These are phyloP conservation scores for Herminia tarsipennalis DNA, from an alignment of 2,888 invertebrate genomes.

Conservation along the genomic window DNA sequence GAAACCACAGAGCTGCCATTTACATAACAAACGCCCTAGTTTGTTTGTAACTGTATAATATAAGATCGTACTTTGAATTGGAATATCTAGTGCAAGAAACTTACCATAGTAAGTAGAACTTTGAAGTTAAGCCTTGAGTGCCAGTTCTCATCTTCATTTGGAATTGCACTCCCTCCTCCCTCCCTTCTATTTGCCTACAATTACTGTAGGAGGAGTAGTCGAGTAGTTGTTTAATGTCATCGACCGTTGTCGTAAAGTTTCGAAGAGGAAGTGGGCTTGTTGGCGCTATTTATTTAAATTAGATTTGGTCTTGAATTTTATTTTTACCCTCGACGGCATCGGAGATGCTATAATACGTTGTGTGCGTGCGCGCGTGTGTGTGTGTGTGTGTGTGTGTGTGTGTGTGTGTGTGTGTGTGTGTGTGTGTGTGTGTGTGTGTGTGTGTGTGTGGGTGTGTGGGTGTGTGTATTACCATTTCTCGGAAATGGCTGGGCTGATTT, in stretches of 20 bases:
- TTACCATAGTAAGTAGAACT: slow-evolving; percentile 29
- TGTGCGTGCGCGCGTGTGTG: too few species aligned
- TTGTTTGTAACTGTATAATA: slow-evolving; percentile 20
- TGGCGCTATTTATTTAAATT: not conserved
- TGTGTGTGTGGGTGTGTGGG: too few species aligned
- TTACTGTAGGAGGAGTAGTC: not conserved
- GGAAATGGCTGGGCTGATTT: too few species aligned
- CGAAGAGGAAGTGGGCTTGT: slow-evolving; percentile 3
- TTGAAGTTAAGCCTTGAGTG: slow-evolving; percentile 25
- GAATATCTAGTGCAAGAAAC: slow-evolving; percentile 28
- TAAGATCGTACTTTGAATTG: slow-evolving; percentile 9
- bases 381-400: too few species aligned
- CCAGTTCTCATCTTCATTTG: slow-evolving; percentile 33
- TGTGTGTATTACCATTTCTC: too few species aligned
- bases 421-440: too few species aligned
- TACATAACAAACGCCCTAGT: not conserved
- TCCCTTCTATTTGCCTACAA: not conserved
- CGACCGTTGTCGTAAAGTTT: slow-evolving; percentile 12
- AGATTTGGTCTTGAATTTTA: not conserved
- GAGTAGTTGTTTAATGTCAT: slow-evolving; percentile 21
- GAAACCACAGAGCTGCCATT: not conserved
- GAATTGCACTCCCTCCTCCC: slow-evolving; percentile 14
- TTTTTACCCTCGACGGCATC: too few species aligned
- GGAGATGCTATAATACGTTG: too few species aligned
- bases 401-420: too few species aligned